These are phyloP conservation scores for Eupeodes corollae DNA, from an alignment of 1,140 invertebrate species.

Conservation along the genomic window DNA sequence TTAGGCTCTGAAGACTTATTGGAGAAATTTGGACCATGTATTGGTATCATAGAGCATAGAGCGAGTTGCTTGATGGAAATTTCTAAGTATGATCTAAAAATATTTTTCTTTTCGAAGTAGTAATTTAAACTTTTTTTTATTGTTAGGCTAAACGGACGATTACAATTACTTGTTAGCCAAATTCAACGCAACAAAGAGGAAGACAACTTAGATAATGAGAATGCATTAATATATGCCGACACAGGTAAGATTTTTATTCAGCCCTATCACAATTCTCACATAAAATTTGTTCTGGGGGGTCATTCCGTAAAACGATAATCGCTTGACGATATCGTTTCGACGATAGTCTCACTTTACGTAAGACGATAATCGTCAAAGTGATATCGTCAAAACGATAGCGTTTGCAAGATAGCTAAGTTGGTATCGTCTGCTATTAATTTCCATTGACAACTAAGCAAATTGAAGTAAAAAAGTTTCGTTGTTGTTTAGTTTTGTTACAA, in stretches of 20 bases:
- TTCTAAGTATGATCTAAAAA: constrained; percentile 17
- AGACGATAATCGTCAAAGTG: too few relatives aligned
- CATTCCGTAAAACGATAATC: too few relatives aligned
- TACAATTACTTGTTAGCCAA: constrained; percentile 47
- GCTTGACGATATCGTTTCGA: too few relatives aligned
- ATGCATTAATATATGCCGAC: constrained; percentile 45
- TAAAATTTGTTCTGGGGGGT: constrained; percentile 2
- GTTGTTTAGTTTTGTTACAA: too few relatives aligned
- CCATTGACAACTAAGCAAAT: too few relatives aligned
- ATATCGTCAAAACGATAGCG: too few relatives aligned
- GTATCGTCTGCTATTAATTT: too few relatives aligned
- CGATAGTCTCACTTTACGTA: too few relatives aligned
- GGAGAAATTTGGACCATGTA: constrained; percentile 42
- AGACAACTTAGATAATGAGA: constrained; percentile 34
- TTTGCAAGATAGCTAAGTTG: too few relatives aligned
- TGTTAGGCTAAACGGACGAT: constrained; percentile 44
- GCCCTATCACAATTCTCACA: too few relatives aligned
- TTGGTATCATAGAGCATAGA: constrained; percentile 49
- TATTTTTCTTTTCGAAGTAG: background rate
- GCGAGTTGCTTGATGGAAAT: constrained; percentile 41
- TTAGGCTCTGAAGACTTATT: constrained; percentile 23
- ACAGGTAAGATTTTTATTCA: constrained; percentile 30
- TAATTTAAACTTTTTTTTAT: constrained; percentile 12
- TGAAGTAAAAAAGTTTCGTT: too few relatives aligned
- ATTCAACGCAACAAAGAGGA: constrained; percentile 36